These are phyloP conservation scores for Drosophila sp. DNA, from an alignment of 1,140 invertebrate genomes.

Conservation along the genomic window DNA sequence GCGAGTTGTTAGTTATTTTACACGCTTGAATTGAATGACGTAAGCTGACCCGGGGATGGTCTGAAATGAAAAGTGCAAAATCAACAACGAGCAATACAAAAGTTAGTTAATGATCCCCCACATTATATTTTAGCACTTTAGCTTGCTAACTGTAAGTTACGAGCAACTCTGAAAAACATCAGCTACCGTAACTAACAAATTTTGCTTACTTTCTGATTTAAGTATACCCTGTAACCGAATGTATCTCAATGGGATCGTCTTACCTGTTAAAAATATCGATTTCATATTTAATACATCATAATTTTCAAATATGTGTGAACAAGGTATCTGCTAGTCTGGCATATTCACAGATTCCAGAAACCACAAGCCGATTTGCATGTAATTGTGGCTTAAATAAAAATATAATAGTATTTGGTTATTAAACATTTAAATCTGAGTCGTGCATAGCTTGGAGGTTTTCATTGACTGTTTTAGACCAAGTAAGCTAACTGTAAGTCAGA, in stretches of 20 bases:
- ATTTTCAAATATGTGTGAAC: no score
- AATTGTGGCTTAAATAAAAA: slow-evolving; percentile 29
- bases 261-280: no score
- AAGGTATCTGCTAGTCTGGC: neutral
- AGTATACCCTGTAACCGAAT: neutral
- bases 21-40: slow-evolving; percentile 76
- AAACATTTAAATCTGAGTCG: slow-evolving; percentile 13
- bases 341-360: neutral
- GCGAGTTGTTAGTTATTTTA: slow-evolving; percentile 24
- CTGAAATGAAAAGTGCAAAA: slow-evolving; percentile 60
- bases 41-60: slow-evolving; percentile 39
- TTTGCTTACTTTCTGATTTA: neutral
- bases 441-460: neutral
- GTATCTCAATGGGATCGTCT: neutral
- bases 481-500: slow-evolving; percentile 45
- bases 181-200: slow-evolving; percentile 35
- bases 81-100: slow-evolving; percentile 35
- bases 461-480: slow-evolving; percentile 12
- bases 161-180: slow-evolving; percentile 40
- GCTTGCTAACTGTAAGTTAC: slow-evolving; percentile 51
- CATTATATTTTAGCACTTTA: slow-evolving; percentile 62
- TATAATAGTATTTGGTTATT: slow-evolving; percentile 7
- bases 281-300: no score
- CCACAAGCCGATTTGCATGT: slow-evolving; percentile 20
- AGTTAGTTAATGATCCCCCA: slow-evolving; percentile 58